Evolutionary conservation across 2,797 vertebrate species (phyloP), one percentile per base, ranked within the genome.

Genomic region (Crocodylus rhombifer): DNA sequence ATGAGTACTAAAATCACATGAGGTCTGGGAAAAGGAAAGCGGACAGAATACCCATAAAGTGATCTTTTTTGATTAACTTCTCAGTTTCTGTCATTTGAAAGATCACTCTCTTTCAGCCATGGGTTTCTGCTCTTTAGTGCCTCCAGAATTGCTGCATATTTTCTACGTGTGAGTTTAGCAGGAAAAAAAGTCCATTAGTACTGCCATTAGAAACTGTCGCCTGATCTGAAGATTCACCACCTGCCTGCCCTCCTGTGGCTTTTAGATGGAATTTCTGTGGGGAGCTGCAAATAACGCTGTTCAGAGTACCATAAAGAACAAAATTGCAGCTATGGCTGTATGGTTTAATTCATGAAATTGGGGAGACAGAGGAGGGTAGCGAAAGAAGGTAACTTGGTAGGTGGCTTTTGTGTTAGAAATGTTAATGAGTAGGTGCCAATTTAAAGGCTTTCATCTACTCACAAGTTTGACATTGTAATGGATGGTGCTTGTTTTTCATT

Each of bases 331-430:
- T 81, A 77, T 78, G 80, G 94, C 86, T 91, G 86, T 16, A 2
- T 86, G 33, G 33, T 42, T 36, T 33, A 25, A 13, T 14, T 71
- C 67, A 71, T 71, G 13, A 23, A 51, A 51, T 10, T 51, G 42
- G 42, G 42, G 10, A 86, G 58, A 79, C 86, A 65, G 26, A n/a
- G 86, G 84, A 71, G 87, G 91, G 69, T 20, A 16, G 56, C 82
- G 77, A 85, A 92, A 87, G 62, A n/a, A 71, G 81, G 82, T 94
- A 93, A 95, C 93, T 96, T 90, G 87, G 79, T 94, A 77, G 67
- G 94, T 94, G 91, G 82, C 91, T 87, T 96, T 95, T 93, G 86
- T 84, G 86, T 95, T 94, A 93, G 80, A 87, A 87, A 91, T 94
- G 96, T 97, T 91, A 91, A 56, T 91, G 83, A 93, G 71, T 77